These are phyloP conservation scores for Parochlus steinenii DNA, from an alignment of 2,888 invertebrate species.

Conservation along the genomic window DNA sequence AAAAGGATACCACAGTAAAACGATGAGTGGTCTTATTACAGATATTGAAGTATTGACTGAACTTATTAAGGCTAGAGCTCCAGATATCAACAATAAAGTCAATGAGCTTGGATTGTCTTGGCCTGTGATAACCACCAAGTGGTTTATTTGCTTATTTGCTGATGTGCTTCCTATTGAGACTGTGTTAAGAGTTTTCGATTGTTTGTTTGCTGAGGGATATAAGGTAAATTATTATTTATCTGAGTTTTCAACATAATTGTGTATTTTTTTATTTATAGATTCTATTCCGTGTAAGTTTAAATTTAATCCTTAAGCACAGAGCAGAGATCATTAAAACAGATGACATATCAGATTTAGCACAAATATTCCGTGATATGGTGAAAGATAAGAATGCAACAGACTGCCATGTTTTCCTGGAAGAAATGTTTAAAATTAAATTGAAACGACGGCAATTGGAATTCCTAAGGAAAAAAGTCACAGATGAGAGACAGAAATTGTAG, in stretches of 20 bases:
- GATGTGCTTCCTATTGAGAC: constrained; percentile 92
- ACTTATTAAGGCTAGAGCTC: constrained; percentile 65
- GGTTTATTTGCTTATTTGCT: constrained; percentile 88
- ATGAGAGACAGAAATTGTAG: no score
- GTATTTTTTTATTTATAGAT: constrained; percentile 31
- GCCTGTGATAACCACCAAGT: constrained; percentile 84
- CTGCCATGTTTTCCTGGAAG: constrained; percentile 81
- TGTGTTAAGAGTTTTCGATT: constrained; percentile 89
- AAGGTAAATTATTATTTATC: constrained; percentile 32
- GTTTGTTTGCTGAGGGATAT: constrained; percentile 84
- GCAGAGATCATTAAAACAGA: constrained; percentile 55
- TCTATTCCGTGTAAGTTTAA: constrained; percentile 73
- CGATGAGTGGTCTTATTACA: constrained; percentile 75
- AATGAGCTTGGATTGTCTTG: constrained; percentile 66
- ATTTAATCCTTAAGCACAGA: constrained; percentile 60
- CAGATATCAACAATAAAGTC: constrained; percentile 66
- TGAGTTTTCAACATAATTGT: neutral
- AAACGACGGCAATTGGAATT: constrained; percentile 26
- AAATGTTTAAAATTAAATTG: constrained; percentile 65
- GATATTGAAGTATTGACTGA: constrained; percentile 84
- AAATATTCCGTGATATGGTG: constrained; percentile 67
- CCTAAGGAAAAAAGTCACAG: constrained; percentile 20
- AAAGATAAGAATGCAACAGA: constrained; percentile 60
- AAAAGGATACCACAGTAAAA: constrained; percentile 77
- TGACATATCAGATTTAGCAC: constrained; percentile 66